Conservation (phyloP, 2,113 vertebrate species). For the Sphyrna mokarran region DNA sequence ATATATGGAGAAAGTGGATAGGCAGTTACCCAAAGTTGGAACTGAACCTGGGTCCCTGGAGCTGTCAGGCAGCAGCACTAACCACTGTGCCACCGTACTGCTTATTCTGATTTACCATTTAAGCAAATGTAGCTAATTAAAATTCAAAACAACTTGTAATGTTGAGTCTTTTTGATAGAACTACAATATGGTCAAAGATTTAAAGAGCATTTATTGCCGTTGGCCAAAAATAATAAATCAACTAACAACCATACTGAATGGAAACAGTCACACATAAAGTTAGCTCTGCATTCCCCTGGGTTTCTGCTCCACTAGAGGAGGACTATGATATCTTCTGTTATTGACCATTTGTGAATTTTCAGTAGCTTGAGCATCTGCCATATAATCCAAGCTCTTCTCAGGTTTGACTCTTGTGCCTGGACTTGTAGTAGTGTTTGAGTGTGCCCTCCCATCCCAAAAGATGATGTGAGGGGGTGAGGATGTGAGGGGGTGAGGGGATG, state of each 20-base stretch:
- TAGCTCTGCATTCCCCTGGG: background rate
- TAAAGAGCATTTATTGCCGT: background rate
- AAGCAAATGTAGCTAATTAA: background rate
- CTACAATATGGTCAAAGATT: background rate
- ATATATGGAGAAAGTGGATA: too few relatives aligned
- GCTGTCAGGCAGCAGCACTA: too few relatives aligned
- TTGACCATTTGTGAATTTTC: background rate
- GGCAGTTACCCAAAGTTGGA: too few relatives aligned
- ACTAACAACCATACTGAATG: background rate
- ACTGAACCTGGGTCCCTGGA: too few relatives aligned
- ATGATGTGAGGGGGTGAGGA: background rate
- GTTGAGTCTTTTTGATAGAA: background rate
- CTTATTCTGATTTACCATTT: background rate
- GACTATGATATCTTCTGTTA: background rate
- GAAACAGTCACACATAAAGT: background rate
- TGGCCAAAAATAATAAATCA: background rate
- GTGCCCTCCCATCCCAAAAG: background rate
- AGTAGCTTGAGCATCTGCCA: background rate
- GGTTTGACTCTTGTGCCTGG: background rate
- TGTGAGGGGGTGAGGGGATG: too few relatives aligned
- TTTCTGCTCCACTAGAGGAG: too few relatives aligned
- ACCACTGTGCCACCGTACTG: too few relatives aligned
- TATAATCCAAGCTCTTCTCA: background rate
- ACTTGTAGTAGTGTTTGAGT: background rate
- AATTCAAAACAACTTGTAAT: background rate